Base-by-base conservation (phyloP, 2,113 vertebrate species). In the Aphyosemion australe region DNA sequence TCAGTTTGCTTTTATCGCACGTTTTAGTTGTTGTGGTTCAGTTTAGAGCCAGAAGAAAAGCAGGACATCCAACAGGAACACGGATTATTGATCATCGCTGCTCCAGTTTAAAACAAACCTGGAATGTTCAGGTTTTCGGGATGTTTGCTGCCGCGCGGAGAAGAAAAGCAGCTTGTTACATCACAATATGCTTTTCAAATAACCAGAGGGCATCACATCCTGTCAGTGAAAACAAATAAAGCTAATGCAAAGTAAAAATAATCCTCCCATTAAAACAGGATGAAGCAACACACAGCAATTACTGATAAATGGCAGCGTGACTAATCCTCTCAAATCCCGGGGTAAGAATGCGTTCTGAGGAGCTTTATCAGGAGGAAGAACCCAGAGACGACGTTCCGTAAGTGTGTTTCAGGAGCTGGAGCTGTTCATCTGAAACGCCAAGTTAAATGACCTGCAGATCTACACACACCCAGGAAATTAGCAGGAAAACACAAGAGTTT, bases 261-360 rank as follows among this genome's bases (percentile, higher is more conserved):
- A 86, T 79, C 69, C 53, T 34, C 58, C 57, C 54, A 72, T 84
- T 82, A 86, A 74, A 76, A 59, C 0, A 19, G 69, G 61, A 80
- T 71, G 32, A 65, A 61, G 55, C 42, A 46, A 51, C 70, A 68
- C 50, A 49, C 12, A 68, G 45, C 69, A 74, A 74, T 85, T 63
- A 74, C 64, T 72, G 62, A 72, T 75, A 70, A 76, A 80, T 65
- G 31, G 61, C 12, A 50, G 73, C 63, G 65, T 76, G 73, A 77
- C 81, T 85, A 86, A 88, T 87, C 79, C 74, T 31, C 42, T 51
- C 20, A 52, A 56, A 72, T 80, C 78, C 60, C 37, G 42, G 51
- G 72, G 64, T 57, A 62, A 64, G 41, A 64, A 67, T 53, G 32
- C 54, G 42, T 64, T 47, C 56, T 53, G 50, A 82, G 58, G n/a